phyloP scores from a whole-genome alignment of 2,888 invertebrate species.

The Apoda limacodes region DNA sequence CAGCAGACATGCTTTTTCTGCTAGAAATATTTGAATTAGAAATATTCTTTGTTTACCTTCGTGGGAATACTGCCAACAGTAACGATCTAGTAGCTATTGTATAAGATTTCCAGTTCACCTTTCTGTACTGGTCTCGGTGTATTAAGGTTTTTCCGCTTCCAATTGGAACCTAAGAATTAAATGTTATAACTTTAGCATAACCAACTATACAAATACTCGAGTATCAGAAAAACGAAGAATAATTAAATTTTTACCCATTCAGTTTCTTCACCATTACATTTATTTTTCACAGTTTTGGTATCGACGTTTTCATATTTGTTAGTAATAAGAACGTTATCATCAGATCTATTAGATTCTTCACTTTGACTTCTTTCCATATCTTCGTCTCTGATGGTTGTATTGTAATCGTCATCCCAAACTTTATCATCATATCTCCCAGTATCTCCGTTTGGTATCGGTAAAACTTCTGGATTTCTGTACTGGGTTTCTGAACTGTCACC shows the following conservation, averaged over 20 bases:
- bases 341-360: constrained; percentile 25
- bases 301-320: constrained; percentile 23
- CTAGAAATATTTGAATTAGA: neutral
- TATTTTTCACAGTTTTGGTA: constrained; percentile 1
- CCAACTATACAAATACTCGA: neutral
- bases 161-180: constrained; percentile 44
- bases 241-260: constrained; percentile 23
- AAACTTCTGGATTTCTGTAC: constrained; percentile 11
- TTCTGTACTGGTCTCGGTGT: constrained; percentile 41
- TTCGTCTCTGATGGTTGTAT: constrained; percentile 16
- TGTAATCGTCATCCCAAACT: constrained; percentile 33
- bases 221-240: constrained; percentile 1
- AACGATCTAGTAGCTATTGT: constrained; percentile 60
- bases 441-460: constrained; percentile 14
- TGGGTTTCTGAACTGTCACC: no score
- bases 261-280: constrained; percentile 6
- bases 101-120: constrained; percentile 58
- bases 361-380: constrained; percentile 19
- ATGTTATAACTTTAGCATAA: neutral
- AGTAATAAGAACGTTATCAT: constrained; percentile 26
- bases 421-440: constrained; percentile 23
- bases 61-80: constrained; percentile 52
- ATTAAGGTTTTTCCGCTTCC: constrained; percentile 56
- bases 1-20: neutral
- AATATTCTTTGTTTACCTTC: constrained; percentile 31